These are phyloP conservation scores for Jaculus jaculus DNA, from an alignment of 2,113 vertebrate species.

Conservation along the genomic window DNA sequence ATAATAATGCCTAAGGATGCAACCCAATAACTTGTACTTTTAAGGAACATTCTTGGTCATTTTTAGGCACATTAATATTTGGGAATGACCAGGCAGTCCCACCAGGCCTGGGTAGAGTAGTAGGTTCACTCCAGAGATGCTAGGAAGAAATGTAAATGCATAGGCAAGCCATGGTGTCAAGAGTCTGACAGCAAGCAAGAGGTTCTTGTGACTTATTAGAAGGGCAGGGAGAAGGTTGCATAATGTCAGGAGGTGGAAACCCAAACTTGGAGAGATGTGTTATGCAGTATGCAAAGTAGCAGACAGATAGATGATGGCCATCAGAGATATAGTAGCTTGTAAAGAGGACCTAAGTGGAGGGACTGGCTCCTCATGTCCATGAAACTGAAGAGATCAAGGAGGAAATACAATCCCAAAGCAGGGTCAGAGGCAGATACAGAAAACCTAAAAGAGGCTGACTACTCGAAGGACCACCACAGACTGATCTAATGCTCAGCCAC, in stretches of 20 bases:
- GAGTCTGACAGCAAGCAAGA: not conserved
- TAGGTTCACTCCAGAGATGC: not conserved
- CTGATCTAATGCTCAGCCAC: not conserved
- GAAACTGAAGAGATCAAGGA: not conserved
- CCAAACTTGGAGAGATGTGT: not conserved
- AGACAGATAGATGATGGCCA: not conserved
- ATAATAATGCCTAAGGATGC: not conserved
- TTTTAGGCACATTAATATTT: not conserved
- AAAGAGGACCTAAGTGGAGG: not conserved
- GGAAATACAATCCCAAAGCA: constrained; percentile 6
- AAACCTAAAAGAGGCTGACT: not conserved
- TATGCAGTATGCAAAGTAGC: constrained; percentile 1
- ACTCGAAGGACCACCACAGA: not conserved
- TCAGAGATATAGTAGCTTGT: not conserved
- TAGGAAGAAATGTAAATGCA: constrained; percentile 3
- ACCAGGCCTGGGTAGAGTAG: not conserved
- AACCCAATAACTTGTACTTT: not conserved
- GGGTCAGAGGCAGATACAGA: not conserved
- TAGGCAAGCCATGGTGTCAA: not conserved
- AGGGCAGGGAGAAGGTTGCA: not conserved
- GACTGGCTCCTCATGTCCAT: not conserved
- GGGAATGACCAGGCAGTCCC: not conserved
- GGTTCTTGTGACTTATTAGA: not conserved
- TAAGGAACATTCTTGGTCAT: not conserved
- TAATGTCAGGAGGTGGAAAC: not conserved